Base-by-base conservation (phyloP, 53 echinoderm and acorn worm species). In the Astropecten irregularis region DNA sequence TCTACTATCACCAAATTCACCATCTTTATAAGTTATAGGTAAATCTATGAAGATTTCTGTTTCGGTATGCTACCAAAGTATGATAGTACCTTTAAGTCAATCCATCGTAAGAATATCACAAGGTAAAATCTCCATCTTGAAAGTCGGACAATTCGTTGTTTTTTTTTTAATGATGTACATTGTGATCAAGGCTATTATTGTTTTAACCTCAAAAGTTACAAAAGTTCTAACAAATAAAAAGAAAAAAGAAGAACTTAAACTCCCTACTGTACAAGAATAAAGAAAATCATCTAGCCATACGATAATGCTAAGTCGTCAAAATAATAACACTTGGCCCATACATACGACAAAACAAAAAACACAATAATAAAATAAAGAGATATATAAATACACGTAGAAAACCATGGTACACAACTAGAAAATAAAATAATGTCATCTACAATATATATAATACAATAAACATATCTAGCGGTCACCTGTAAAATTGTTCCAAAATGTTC, bases 331-430 rank as follows among this genome's bases (percentile, higher is more conserved):
- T 54, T 58, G n/a, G 9, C 74, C 15, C 40, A 9, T 57, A 21
- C 14, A 57, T 56, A 6, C 39, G 39, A 26, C 69, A 74, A 31
- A 74, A n/a, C n/a, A n/a, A n/a, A n/a, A n/a, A n/a, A n/a, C n/a
- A n/a, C n/a, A n/a, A n/a, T n/a, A n/a, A n/a, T n/a, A n/a, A 56
- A 74, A 35, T 32, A 74, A 25, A 74, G 54, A 37, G 33, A 40
- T 39, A 57, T 74, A 74, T 74, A 74, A 74, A 74, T 73, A 57
- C 55, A 56, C 22, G 55, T 56, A 25, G 57, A 74, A 54, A 74
- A 38, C 1, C 64, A 35, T 32, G 14, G 57, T 57, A 74, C 28
- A 74, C 10, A 25, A 40, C 56, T 54, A 26, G 33, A 26, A 13
- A 71, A 9, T 9, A 33, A 19, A 56, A 56, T 56, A 56, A 56